A percentile compares a stretch with the other conserved stretches of the same genome.
Conservation (phyloP, 2,888 invertebrate genomes). For the Willowsia nigromaculata region DNA sequence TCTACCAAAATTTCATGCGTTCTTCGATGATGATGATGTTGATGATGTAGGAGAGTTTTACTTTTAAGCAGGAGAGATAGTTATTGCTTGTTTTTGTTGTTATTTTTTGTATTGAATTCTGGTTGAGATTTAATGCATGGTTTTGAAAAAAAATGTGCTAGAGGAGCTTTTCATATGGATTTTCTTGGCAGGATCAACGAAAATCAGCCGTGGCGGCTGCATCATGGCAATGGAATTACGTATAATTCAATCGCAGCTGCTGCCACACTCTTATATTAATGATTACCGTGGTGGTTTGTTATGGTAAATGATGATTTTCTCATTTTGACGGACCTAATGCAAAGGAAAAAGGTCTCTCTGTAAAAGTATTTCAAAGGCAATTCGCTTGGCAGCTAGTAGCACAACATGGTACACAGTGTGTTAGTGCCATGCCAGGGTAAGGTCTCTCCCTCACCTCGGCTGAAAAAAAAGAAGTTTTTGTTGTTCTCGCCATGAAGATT, state of each 20-base stretch:
- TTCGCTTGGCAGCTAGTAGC: not conserved
- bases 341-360: conserved; percentile 49
- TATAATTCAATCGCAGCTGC: conserved; percentile 58
- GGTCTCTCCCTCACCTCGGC: not conserved
- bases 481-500: not conserved
- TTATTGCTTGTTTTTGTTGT: conserved; percentile 23
- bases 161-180: conserved; percentile 59
- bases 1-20: not conserved
- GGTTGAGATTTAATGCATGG: conserved; percentile 30
- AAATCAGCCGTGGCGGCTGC: conserved; percentile 61
- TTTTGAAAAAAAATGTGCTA: conserved; percentile 32
- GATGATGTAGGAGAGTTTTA: conserved; percentile 34
- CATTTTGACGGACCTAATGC: conserved; percentile 26
- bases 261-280: conserved; percentile 46
- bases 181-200: conserved; percentile 68
- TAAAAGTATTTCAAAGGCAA: conserved; percentile 32
- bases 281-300: conserved; percentile 59
- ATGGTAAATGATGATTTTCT: conserved; percentile 53
- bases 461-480: not conserved
- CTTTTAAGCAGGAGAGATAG: not conserved
- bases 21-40: not conserved
- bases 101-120: conserved; percentile 22
- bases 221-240: conserved; percentile 48
- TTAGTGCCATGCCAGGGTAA: too few relatives aligned
- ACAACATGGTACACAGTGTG: conserved; percentile 12